Conservation (phyloP, 2,888 invertebrate species). For the Cataglyphis cursor region DNA sequence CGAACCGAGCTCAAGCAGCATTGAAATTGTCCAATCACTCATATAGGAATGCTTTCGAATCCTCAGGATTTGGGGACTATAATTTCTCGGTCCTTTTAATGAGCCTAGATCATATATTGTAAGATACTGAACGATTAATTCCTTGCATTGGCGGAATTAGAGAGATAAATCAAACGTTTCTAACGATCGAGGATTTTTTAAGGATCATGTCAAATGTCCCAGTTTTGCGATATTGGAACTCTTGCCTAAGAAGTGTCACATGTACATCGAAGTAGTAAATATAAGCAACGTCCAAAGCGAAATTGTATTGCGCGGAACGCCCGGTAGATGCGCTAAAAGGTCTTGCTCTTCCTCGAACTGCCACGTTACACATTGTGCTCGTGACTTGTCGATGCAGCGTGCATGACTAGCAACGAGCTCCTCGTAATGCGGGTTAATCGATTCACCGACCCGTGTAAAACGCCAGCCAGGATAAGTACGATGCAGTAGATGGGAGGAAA, state of each 20-base stretch:
- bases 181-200: not conserved
- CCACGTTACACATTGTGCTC: slow-evolving; percentile 63
- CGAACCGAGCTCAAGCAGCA: slow-evolving; percentile 11
- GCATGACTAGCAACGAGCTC: slow-evolving; percentile 75
- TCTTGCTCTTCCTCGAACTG: slow-evolving; percentile 55
- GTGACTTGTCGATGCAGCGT: slow-evolving; percentile 77
- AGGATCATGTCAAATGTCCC: not conserved
- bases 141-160: slow-evolving; percentile 2
- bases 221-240: not conserved
- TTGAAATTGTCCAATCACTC: slow-evolving; percentile 52
- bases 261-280: not conserved
- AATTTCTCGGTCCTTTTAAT: slow-evolving; percentile 47
- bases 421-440: slow-evolving; percentile 83
- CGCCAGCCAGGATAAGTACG: slow-evolving; percentile 67
- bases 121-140: slow-evolving; percentile 39
- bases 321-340: slow-evolving; percentile 51
- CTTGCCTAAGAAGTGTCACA: not conserved
- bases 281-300: not conserved
- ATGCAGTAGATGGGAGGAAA: slow-evolving; percentile 69
- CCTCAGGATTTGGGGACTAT: slow-evolving; percentile 4
- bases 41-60: not conserved
- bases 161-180: not conserved
- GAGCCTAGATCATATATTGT: slow-evolving; percentile 26
- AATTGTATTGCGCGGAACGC: slow-evolving; percentile 24
- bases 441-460: slow-evolving; percentile 84